Base-by-base conservation (phyloP, 2,113 vertebrate species). In the Hoplias malabaricus region DNA sequence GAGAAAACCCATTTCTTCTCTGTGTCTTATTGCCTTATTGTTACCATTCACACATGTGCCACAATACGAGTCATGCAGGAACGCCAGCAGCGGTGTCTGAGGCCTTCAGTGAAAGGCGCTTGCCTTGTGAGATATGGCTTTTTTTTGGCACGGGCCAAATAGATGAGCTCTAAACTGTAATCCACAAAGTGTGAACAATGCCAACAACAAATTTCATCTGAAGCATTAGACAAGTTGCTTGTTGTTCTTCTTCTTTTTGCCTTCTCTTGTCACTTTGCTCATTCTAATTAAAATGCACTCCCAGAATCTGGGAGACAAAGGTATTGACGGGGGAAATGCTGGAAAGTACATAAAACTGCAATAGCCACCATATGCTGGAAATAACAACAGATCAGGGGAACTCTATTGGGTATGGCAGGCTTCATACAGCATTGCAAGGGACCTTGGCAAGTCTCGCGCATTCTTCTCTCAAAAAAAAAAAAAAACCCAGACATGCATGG, bases 401-500 rank as follows among this genome's bases (percentile, higher is more conserved):
- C 82, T 82, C 76, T 54, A 74, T 75, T 84, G 79, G 77, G 34
- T 38, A 80, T 31, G 48, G 59, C 72, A 69, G 74, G 59, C 69
- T 83, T 62, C 43, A 38, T 43, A 42, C 83, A 67, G 36, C 73
- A 80, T n/a, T 65, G 82, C 77, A 11, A 75, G 82, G n/a, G 71
- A 77, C 80, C 74, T 75, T 75, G 87, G 73, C 81, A 73, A 42
- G 25, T 66, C 59, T 40, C 48, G 54, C 40, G 78, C 71, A 82
- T 80, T 66, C 76, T 78, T 59, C 59, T 57, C 75, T n/a, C n/a
- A n/a, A n/a, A n/a, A n/a, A n/a, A n/a, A n/a, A n/a, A n/a, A n/a
- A 54, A 69, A 79, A 78, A 80, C 25, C 77, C 73, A 84, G 79
- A 81, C 78, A 80, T 31, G 78, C 57, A 80, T 73, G 59, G 43